Percentiles rank a stretch among this genome's conserved stretches.
Conservation (phyloP, 2,888 invertebrate species). For the Macrophya alboannulata region DNA sequence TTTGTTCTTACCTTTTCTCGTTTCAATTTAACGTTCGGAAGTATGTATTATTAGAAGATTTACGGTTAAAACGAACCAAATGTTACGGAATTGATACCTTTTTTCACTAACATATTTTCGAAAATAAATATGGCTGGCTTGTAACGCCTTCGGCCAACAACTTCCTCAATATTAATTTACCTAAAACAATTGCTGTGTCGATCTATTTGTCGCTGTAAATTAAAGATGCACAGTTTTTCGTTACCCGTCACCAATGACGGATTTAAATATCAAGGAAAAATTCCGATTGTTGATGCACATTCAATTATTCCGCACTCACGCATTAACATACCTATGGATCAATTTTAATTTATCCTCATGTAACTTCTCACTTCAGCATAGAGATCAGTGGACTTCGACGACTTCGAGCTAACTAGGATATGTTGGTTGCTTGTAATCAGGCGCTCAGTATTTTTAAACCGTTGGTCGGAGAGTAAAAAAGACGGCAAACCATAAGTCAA, state of each 20-base stretch:
- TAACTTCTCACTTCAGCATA: neutral
- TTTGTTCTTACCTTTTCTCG: neutral
- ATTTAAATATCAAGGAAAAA: neutral
- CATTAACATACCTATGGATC: neutral
- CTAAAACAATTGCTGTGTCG: neutral
- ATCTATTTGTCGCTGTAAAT: neutral
- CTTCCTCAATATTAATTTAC: neutral
- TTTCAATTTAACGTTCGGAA: neutral
- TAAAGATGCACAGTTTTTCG: neutral
- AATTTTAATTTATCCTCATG: neutral
- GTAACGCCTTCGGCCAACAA: neutral
- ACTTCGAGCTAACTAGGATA: neutral
- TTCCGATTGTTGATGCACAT: neutral
- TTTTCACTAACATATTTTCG: slow-evolving; percentile 12
- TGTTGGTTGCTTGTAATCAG: slow-evolving; percentile 6
- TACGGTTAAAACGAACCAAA: neutral
- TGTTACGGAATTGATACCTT: neutral
- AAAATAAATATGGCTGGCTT: slow-evolving; percentile 36
- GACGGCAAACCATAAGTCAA: neutral
- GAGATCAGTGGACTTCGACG: too few species aligned
- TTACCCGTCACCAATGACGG: neutral
- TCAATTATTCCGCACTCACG: slow-evolving; percentile 6
- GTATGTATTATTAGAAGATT: neutral
- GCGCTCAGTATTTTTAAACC: neutral
- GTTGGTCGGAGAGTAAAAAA: neutral